These are phyloP conservation scores for Malachius bipustulatus DNA, from an alignment of 2,888 invertebrate species.

Conservation along the genomic window DNA sequence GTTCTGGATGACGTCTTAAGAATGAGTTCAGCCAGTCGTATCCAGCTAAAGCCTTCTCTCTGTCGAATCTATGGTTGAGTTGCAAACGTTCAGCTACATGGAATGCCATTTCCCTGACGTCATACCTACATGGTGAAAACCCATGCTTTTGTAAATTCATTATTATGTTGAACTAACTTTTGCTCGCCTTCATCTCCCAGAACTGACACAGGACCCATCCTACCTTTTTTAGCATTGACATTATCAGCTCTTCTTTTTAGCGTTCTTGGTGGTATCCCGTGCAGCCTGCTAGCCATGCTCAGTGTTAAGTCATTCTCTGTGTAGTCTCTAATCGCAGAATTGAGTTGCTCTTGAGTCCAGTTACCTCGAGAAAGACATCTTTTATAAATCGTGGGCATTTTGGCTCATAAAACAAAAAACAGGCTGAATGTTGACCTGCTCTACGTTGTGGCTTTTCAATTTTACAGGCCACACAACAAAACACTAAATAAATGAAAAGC, in stretches of 20 bases:
- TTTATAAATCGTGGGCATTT: neutral
- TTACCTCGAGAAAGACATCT: constrained; percentile 2
- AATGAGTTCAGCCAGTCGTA: constrained; percentile 14
- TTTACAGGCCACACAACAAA: too few relatives aligned
- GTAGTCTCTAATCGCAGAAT: constrained; percentile 1
- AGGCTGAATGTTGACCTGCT: too few relatives aligned
- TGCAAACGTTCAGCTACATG: neutral
- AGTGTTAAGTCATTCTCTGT: too few relatives aligned
- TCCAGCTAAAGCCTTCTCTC: constrained; percentile 10
- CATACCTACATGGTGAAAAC: neutral
- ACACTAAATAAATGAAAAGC: too few relatives aligned
- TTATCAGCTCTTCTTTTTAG: neutral
- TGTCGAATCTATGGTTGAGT: neutral
- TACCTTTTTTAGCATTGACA: constrained; percentile 1
- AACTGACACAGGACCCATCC: constrained; percentile 2
- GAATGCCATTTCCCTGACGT: neutral
- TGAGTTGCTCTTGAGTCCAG: neutral
- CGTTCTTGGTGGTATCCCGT: constrained; percentile 1
- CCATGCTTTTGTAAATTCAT: constrained; percentile 6
- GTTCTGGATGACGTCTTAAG: constrained; percentile 10
- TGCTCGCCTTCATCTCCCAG: neutral
- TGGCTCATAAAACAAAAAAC: too few relatives aligned
- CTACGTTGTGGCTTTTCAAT: too few relatives aligned
- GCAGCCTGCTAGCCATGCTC: too few relatives aligned
- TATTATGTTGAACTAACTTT: constrained; percentile 1